A percentile compares a stretch with the other conserved stretches of the same genome.
phyloP scores from a whole-genome alignment of 2,113 vertebrate genomes.

The Odocoileus hemionus region DNA sequence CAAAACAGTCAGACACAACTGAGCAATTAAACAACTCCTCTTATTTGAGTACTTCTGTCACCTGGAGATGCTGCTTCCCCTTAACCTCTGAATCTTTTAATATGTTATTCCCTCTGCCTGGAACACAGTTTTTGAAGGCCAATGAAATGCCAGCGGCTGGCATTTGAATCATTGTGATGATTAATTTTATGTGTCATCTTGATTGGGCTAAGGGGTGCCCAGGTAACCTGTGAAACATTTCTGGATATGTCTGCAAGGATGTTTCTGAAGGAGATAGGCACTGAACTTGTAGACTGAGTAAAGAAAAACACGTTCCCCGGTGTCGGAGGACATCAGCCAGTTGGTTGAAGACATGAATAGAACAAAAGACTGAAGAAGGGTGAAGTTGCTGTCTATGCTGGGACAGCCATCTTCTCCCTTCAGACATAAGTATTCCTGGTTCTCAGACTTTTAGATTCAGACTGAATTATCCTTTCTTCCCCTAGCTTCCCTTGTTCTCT shows the following conservation, averaged over 20 bases:
- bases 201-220: background rate
- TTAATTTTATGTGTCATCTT: background rate
- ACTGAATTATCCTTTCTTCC: background rate
- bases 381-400: background rate
- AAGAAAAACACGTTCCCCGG: background rate
- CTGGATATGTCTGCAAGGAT: background rate
- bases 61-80: background rate
- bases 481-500: background rate
- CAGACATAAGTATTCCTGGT: background rate
- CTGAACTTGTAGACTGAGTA: background rate
- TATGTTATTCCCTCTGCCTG: background rate
- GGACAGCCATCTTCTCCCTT: background rate
- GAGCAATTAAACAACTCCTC: background rate
- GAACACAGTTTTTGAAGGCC: background rate
- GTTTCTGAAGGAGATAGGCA: background rate
- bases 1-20: background rate
- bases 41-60: background rate
- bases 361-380: background rate
- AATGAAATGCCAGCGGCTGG: background rate
- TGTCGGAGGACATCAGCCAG: background rate
- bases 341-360: background rate
- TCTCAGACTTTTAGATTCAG: background rate
- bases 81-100: background rate
- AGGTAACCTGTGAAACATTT: background rate
- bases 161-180: background rate